Evolutionary conservation across 30 jellyfish, hydroid and myxozoan species (phyloP), one percentile per base, ranked within the genome.

Genomic region (Hydra vulgaris): DNA sequence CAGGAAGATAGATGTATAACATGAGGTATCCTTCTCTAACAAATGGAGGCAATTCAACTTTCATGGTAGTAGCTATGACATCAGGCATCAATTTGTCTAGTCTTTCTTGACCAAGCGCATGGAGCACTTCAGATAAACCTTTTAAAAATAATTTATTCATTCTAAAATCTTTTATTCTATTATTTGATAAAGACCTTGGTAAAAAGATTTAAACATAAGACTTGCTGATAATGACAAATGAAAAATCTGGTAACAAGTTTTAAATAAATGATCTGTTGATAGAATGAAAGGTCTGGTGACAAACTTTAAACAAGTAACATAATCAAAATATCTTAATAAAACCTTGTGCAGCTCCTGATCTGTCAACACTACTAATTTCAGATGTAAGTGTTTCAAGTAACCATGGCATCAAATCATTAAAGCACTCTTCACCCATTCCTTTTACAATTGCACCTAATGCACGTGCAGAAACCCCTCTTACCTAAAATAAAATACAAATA

Each of bases 291-390:
- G n/a, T n/a, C n/a, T n/a, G n/a, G n/a, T n/a, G n/a, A n/a, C n/a
- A n/a, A n/a, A n/a, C n/a, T n/a, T n/a, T n/a, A n/a, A n/a, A n/a
- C n/a, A 40, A 40, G 61, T 40, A 40, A 40, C n/a, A 40, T 3
- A 40, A 40, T 40, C 8, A 40, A 40, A 40, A 40, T 40, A 12
- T 40, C 12, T 3, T 3, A 40, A 40, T 3, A 40, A 40, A 40
- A 92, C 98, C 98, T 87, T 92, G 98, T 55, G 98, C 98, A 73
- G 98, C 98, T 18, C 98, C 98, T 7, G 96, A 86, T 61, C 98
- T 76, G 83, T 92, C 98, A 55, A 92, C 98, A 54, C 98, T 92
- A 73, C 98, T 92, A 72, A 88, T 89, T 53, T 92, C 98, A 16
- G 98, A 92, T 81, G 98, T 86, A 79, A 92, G 87, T 26, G 98